Evolutionary conservation across 2,888 invertebrate genomes (phyloP).

Genomic region (Hemaris fuciformis): DNA sequence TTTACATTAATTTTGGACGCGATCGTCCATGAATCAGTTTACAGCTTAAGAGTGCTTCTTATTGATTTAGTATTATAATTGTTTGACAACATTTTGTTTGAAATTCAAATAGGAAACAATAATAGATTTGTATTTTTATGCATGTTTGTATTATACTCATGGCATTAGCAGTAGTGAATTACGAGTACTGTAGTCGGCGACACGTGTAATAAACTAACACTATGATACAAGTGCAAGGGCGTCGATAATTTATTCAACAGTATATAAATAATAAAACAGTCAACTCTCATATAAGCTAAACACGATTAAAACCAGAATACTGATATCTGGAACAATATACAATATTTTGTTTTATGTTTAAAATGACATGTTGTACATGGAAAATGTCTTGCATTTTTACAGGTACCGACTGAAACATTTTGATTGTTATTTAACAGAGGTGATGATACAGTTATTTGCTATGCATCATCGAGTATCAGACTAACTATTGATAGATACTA

Average conservation of each 20-base stretch:
- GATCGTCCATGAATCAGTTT: not conserved
- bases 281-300: no score
- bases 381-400: no score
- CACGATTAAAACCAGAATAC: no score
- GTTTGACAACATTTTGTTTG: not conserved
- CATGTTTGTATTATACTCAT: not conserved
- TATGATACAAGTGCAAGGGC: not conserved
- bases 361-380: no score
- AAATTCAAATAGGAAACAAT: not conserved
- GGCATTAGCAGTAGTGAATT: not conserved
- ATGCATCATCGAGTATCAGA: no score
- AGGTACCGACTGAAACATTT: no score
- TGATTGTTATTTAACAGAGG: no score
- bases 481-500: no score
- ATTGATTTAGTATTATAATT: slow-evolving; percentile 17
- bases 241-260: not conserved
- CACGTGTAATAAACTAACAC: not conserved
- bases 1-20: not conserved
- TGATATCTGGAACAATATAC: no score
- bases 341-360: no score
- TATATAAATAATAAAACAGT: no score
- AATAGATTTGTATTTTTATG: not conserved
- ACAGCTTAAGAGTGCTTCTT: slow-evolving; percentile 31
- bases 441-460: no score
- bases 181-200: slow-evolving; percentile 1